These are phyloP conservation scores for Agonum fuliginosum DNA, from an alignment of 2,888 invertebrate species.

Conservation along the genomic window DNA sequence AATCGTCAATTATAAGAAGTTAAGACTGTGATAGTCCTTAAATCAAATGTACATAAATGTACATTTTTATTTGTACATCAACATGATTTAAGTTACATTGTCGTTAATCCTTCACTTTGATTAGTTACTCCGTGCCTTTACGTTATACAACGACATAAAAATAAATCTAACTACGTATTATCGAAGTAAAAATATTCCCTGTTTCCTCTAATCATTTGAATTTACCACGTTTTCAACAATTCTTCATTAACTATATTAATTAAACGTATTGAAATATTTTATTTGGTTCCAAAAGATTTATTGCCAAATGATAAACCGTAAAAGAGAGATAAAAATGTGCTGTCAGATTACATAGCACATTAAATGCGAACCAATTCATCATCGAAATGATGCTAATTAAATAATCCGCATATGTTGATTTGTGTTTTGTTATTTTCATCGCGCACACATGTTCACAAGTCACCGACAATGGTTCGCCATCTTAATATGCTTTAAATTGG, in stretches of 20 bases:
- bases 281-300: slow-evolving; percentile 5
- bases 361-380: slow-evolving; percentile 42
- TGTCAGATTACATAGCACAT: slow-evolving; percentile 30
- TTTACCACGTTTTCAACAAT: too few relatives aligned
- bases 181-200: background rate
- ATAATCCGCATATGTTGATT: slow-evolving; percentile 29
- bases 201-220: too few relatives aligned
- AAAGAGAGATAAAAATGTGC: slow-evolving; percentile 21
- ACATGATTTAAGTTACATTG: slow-evolving; percentile 34
- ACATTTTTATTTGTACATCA: slow-evolving; percentile 38
- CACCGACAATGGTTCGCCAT: slow-evolving; percentile 21
- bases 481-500: slow-evolving; percentile 18
- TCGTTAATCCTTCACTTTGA: slow-evolving; percentile 2
- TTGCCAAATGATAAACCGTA: background rate
- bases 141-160: slow-evolving; percentile 6
- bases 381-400: slow-evolving; percentile 56
- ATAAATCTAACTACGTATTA: too few relatives aligned
- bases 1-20: slow-evolving; percentile 47
- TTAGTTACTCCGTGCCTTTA: slow-evolving; percentile 22
- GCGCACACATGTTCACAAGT: background rate
- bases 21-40: slow-evolving; percentile 31
- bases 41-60: slow-evolving; percentile 41
- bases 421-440: background rate
- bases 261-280: too few relatives aligned
- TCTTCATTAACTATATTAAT: too few relatives aligned